Evolutionary conservation across 64 coral and sea anemone genomes (phyloP).

Genomic region (Stichodactyla helianthus): DNA sequence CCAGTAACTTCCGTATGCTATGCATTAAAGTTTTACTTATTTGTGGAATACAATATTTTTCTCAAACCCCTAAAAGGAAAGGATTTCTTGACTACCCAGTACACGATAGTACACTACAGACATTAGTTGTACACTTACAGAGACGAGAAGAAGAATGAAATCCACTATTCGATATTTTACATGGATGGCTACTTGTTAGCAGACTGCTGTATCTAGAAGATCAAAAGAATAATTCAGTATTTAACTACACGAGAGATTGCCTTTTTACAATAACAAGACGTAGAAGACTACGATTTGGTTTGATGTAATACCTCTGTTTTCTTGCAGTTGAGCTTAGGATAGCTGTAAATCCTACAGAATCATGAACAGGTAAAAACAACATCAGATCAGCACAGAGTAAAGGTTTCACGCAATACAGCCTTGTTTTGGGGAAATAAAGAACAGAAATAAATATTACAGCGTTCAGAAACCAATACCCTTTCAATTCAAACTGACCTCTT

Average conservation of each 20-base stretch:
- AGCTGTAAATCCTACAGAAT: background rate
- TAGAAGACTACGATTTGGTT: background rate
- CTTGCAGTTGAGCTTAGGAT: background rate
- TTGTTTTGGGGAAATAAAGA: background rate
- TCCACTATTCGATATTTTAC: background rate
- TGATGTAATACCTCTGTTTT: background rate
- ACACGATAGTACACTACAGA: too few relatives aligned
- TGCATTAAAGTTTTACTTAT: too few relatives aligned
- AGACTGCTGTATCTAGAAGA: background rate
- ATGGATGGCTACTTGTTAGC: background rate
- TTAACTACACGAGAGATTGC: background rate
- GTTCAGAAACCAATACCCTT: background rate
- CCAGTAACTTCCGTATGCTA: too few relatives aligned
- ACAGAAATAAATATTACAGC: background rate
- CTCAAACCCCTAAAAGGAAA: background rate
- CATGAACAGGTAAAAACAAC: background rate
- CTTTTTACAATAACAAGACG: background rate
- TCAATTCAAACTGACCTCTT: background rate
- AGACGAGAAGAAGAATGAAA: slow-evolving; percentile 15
- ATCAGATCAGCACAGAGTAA: background rate
- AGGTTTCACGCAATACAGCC: background rate
- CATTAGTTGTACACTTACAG: background rate
- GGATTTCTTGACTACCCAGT: background rate
- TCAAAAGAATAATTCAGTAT: background rate
- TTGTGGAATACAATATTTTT: too few relatives aligned